Percentiles rank a stretch among this genome's conserved stretches.
Conservation (phyloP, 1,140 invertebrate species). For the Aphaenogaster floridana region DNA sequence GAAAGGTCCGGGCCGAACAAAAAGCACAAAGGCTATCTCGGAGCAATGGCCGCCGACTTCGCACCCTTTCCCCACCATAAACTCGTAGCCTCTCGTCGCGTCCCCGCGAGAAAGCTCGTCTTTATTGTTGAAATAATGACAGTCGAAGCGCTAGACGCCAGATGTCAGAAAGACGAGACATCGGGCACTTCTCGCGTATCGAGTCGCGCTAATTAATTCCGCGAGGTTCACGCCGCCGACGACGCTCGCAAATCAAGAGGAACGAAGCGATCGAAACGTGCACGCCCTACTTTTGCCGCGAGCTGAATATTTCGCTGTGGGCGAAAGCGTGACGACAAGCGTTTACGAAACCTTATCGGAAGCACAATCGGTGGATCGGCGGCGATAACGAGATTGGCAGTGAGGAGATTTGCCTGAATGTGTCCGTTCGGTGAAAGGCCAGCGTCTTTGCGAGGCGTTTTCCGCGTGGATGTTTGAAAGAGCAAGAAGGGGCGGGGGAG, state of each 20-base stretch:
- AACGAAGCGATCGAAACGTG: conserved; percentile 36
- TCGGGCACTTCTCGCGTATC: conserved; percentile 1
- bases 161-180: background rate
- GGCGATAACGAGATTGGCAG: conserved; percentile 23
- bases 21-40: conserved; percentile 57
- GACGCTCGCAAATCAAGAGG: conserved; percentile 40
- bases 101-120: background rate
- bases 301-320: conserved; percentile 25
- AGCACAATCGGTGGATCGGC: conserved; percentile 29
- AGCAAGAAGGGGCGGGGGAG: conserved; percentile 4
- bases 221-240: background rate
- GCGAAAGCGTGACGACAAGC: conserved; percentile 59
- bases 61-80: conserved; percentile 17
- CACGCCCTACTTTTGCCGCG: conserved; percentile 25
- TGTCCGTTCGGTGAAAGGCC: conserved; percentile 28
- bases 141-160: background rate
- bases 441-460: conserved; percentile 20
- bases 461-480: background rate
- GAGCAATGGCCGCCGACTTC: conserved; percentile 57
- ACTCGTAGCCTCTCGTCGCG: conserved; percentile 42
- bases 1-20: conserved; percentile 44
- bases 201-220: conserved; percentile 48
- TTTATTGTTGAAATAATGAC: conserved; percentile 53
- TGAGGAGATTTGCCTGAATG: conserved; percentile 24
- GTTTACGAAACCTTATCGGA: conserved; percentile 42